These are phyloP conservation scores for Aphodius sticticus DNA, from an alignment of 2,888 invertebrate genomes.

Conservation along the genomic window DNA sequence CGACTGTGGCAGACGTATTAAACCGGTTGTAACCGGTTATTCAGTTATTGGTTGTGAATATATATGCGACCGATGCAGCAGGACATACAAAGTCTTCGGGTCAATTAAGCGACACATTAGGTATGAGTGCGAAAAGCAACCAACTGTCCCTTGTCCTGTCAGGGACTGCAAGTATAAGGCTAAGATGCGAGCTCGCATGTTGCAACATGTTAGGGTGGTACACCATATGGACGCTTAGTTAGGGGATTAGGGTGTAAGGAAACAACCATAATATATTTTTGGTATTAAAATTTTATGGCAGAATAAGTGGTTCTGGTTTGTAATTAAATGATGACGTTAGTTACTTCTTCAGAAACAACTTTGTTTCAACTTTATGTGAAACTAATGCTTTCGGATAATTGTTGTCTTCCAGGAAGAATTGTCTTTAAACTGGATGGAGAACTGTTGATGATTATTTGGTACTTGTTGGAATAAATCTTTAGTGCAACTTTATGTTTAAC, in stretches of 20 bases:
- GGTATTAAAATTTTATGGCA: too few relatives aligned
- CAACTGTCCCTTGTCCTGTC: constrained; percentile 44
- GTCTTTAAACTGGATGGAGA: too few relatives aligned
- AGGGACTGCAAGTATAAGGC: constrained; percentile 36
- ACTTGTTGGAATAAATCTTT: too few relatives aligned
- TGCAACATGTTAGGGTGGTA: constrained; percentile 39
- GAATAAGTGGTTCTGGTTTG: too few relatives aligned
- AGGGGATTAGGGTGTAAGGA: not conserved
- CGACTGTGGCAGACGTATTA: constrained; percentile 63
- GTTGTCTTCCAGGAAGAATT: too few relatives aligned
- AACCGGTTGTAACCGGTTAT: constrained; percentile 35
- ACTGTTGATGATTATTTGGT: too few relatives aligned
- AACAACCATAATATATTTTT: too few relatives aligned
- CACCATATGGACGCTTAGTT: constrained; percentile 27
- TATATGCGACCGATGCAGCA: constrained; percentile 75
- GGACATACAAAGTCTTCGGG: constrained; percentile 81
- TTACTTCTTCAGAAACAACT: too few relatives aligned
- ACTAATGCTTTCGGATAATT: too few relatives aligned
- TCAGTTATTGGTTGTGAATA: constrained; percentile 26
- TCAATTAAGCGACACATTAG: constrained; percentile 56
- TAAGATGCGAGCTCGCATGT: constrained; percentile 39
- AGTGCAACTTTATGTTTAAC: too few relatives aligned
- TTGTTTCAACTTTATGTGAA: not conserved
- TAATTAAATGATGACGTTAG: too few relatives aligned
- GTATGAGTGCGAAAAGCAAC: constrained; percentile 45